Evolutionary conservation across 1,140 invertebrate species (phyloP), one percentile per base, ranked within the genome.

Genomic region (Belonocnema kinseyi): DNA sequence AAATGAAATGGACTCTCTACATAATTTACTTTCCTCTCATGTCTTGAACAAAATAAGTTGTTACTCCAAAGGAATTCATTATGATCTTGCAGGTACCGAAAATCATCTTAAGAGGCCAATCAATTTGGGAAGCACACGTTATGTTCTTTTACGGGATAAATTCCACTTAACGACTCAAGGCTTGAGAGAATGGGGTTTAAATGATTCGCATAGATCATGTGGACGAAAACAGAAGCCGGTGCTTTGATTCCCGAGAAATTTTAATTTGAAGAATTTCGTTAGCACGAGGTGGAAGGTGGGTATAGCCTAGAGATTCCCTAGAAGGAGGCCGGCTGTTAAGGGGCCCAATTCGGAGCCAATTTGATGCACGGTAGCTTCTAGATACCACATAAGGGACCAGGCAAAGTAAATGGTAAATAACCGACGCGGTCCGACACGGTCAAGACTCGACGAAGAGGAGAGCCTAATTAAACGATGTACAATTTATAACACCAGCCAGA

Each of bases 391-490:
- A 81, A 77, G 80, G 79, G 77, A 75, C 75, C 71, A 78, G 74
- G 82, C 72, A 79, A 84, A 83, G 85, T 89, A 88, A 90, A 90
- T 89, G 88, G 88, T 86, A 87, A 90, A 90, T 89, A 90, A 89
- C 86, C 80, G 85, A 85, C 81, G 76, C 76, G 84, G 81, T 80
- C 78, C 81, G 83, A 87, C 85, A 83, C 82, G 85, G 82, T 81
- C 77, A 78, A 70, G 79, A 83, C 80, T 81, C 56, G 73, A 72
- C 58, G 77, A 80, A 73, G 80, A 85, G 80, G 82, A 85, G 88
- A 86, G 87, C 89, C 90, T 91, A 91, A 91, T 91, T 91, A 91
- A 91, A 91, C 90, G 89, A 91, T 91, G 90, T 91, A 90, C 89
- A 90, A 91, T 91, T 91, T 91, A 91, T 91, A 91, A 91, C 90